Conservation (phyloP, 2,797 vertebrate species). For the Pangasius krempfi region DNA sequence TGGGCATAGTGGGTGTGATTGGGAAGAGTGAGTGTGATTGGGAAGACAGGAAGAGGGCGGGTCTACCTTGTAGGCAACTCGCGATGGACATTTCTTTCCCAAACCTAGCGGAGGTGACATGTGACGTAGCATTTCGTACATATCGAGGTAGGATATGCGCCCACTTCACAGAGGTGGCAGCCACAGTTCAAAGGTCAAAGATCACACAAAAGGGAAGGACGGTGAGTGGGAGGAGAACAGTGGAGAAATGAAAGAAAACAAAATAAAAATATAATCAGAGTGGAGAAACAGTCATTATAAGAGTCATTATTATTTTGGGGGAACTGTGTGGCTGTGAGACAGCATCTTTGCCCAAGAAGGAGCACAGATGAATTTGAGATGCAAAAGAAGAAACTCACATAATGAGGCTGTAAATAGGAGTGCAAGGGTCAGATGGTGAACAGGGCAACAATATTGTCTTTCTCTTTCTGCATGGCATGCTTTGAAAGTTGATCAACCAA, state of each 20-base stretch:
- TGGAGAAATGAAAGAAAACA: constrained; percentile 60
- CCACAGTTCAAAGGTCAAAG: constrained; percentile 43
- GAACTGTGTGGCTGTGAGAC: constrained; percentile 26
- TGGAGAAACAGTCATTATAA: constrained; percentile 63
- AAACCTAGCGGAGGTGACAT: constrained; percentile 99
- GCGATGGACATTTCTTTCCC: constrained; percentile 98
- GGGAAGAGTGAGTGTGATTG: background rate
- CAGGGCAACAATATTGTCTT: constrained; percentile 41
- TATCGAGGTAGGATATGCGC: constrained; percentile 93
- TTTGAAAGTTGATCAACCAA: constrained; percentile 66
- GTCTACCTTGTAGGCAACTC: constrained; percentile 98
- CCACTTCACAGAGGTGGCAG: constrained; percentile 77
- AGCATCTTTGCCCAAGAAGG: constrained; percentile 51
- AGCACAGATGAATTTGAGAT: constrained; percentile 58
- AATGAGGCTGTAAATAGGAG: constrained; percentile 57
- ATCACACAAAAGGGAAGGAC: constrained; percentile 37
- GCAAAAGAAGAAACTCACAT: constrained; percentile 31
- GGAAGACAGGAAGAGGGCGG: background rate
- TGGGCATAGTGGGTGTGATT: background rate
- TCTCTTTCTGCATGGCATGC: constrained; percentile 69
- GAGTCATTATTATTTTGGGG: constrained; percentile 75
- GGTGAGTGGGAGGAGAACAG: constrained; percentile 44
- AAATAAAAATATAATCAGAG: constrained; percentile 44
- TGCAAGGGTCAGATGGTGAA: constrained; percentile 55
- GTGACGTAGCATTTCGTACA: constrained; percentile 99